These are phyloP conservation scores for Macrotis lagotis DNA, from an alignment of 2,113 vertebrate species.

Conservation along the genomic window DNA sequence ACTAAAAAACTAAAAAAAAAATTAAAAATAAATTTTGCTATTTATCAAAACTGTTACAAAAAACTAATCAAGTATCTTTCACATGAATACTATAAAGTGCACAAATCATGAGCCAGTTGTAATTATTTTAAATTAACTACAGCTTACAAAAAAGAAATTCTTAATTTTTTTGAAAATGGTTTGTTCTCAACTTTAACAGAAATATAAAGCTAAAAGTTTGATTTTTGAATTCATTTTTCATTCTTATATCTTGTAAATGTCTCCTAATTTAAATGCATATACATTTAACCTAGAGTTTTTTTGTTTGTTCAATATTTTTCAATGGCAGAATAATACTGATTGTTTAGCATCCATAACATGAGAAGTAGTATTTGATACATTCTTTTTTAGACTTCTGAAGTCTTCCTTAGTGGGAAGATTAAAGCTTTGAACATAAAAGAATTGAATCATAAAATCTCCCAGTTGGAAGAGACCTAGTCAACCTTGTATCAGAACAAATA, in stretches of 20 bases:
- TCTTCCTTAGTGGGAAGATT: no score
- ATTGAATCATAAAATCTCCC: no score
- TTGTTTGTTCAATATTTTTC: background rate
- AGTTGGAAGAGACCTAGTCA: no score
- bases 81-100: background rate
- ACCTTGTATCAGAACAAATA: no score
- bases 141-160: background rate
- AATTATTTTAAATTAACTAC: background rate
- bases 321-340: background rate
- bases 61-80: background rate
- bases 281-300: background rate
- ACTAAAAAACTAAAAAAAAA: no score
- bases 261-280: background rate
- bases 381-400: no score
- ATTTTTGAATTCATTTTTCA: background rate
- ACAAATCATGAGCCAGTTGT: background rate
- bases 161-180: background rate
- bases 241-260: background rate
- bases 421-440: no score
- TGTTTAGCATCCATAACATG: background rate
- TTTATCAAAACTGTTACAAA: background rate
- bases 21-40: no score
- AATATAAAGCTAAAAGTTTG: background rate
- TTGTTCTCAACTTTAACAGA: background rate
- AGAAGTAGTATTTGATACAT: no score